Evolutionary conservation across 2,797 vertebrate species (phyloP), one percentile per base, ranked within the genome.

Genomic region (Chelon auratus): DNA sequence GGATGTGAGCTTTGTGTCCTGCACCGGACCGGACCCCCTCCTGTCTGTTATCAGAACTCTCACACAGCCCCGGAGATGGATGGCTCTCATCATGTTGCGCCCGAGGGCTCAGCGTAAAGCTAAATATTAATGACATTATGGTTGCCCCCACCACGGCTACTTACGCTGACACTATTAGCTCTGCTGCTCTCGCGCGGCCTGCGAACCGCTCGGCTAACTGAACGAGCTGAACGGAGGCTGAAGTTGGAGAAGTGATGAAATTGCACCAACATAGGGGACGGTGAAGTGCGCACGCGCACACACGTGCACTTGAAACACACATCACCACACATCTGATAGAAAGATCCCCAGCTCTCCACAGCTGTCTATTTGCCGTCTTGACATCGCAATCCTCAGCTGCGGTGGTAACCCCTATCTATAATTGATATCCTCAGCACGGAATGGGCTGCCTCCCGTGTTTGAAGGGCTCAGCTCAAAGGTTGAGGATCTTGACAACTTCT

Each of bases 341-440:
- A 97, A 96, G 96, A 98, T 97, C 95, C 95, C 94, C 94, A 93
- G 96, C 96, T 97, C 96, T 97, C 91, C 96, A 96, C 95, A 95
- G 96, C 95, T 99, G 97, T 99, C 97, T 97, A 91, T 96, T 95
- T 93, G 93, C 91, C 82, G 93, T 94, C 96, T 87, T 98, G 97
- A 98, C 97, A 98, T 96, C 92, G 91, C 95, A 90, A 96, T 94
- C 93, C 90, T 94, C 95, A 87, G 94, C 94, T 88, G 96, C 94
- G 95, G 94, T 95, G 95, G 95, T 96, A 96, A 96, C 95, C 97
- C 94, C 97, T 99, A 99, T 99, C 98, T 99, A 99, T 99, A 99
- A 99, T 99, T 99, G 97, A 98, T 98, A 99, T 98, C 97, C 97
- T 97, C 95, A 87, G 95, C 88, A 89, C 93, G 96, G 95, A 99